Evolutionary conservation across 2,797 vertebrate genomes (phyloP), one percentile per base, ranked within the genome.

Genomic region (Lycodopsis pacificus): DNA sequence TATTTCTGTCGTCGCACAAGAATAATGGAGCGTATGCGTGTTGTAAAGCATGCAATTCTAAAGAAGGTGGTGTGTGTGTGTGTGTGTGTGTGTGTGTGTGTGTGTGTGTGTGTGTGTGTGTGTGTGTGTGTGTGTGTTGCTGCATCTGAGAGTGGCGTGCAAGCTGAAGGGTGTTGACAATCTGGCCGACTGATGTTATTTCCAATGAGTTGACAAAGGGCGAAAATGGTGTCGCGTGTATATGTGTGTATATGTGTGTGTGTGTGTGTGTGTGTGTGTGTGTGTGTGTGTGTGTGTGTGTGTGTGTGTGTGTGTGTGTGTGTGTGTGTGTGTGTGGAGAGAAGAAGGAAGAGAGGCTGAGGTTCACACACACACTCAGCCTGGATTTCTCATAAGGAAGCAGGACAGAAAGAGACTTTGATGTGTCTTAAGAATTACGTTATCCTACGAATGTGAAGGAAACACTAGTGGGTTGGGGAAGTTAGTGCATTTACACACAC

Each of bases 91-190:
- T 19, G 17, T 19, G 44, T 19, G 7, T 9, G 19, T 48, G 49
- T 51, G 67, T 44, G 44, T 58, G 40, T 65, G 14, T 11, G 38
- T 40, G 38, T 46, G 44, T 46, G 15, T 6, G 44, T 20, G 7
- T 19, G 17, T 19, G 44, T 19, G 7, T 9, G 19, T 48, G 14
- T 7, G 46, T 2, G 46, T 77, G 68, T 87, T 56, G 32, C 32
- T 34, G 32, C 32, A 34, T 34, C 32, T 7, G 32, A 34, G 6
- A 7, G 6, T 34, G 32, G 66, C 86, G 79, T 90, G 90, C 83
- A 56, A 89, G 7, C 67, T 54, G 64, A 72, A 83, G 88, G 88
- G 87, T 86, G 90, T 88, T 72, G 66, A 89, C 89, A 82, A 76
- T 87, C 80, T 90, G 89, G 89, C 73, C 7, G 38, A 71, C 58